Conservation (phyloP, 1,140 invertebrate genomes). For the Drosophila repletoides region DNA sequence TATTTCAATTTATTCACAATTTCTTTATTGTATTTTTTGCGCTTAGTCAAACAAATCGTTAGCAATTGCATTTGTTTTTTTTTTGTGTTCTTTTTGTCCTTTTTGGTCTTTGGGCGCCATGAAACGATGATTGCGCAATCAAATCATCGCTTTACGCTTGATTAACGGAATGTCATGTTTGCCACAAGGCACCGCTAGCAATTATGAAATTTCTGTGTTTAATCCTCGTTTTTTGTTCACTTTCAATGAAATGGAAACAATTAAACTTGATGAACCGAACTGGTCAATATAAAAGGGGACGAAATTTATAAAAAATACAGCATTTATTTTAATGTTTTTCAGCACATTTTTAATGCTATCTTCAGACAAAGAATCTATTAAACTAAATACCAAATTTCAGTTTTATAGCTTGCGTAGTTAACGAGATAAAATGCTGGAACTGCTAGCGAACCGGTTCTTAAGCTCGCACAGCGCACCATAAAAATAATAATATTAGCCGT, state of each 20-base stretch:
- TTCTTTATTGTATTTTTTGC: constrained; percentile 33
- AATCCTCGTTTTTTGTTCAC: neutral
- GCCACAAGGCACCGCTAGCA: constrained; percentile 20
- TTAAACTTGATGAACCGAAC: constrained; percentile 18
- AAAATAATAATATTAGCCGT: neutral
- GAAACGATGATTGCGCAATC: constrained; percentile 44
- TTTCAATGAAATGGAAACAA: constrained; percentile 6
- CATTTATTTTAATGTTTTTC: too few relatives aligned
- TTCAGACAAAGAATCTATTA: too few relatives aligned
- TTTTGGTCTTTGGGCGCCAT: neutral
- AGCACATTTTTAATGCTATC: too few relatives aligned
- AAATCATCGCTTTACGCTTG: constrained; percentile 53
- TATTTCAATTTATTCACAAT: neutral
- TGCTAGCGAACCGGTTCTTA: neutral
- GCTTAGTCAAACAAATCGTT: constrained; percentile 69
- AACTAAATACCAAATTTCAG: neutral
- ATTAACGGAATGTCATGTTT: constrained; percentile 37
- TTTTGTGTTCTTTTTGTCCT: neutral
- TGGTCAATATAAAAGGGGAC: neutral
- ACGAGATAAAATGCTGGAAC: neutral
- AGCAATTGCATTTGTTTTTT: constrained; percentile 49
- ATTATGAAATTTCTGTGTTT: constrained; percentile 4
- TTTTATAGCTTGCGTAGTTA: neutral
- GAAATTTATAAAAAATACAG: neutral
- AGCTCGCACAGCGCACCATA: too few relatives aligned